Percentiles rank a stretch among this genome's conserved stretches.
phyloP scores from a whole-genome alignment of 2,113 vertebrate species.

The Campylomormyrus numenius region DNA sequence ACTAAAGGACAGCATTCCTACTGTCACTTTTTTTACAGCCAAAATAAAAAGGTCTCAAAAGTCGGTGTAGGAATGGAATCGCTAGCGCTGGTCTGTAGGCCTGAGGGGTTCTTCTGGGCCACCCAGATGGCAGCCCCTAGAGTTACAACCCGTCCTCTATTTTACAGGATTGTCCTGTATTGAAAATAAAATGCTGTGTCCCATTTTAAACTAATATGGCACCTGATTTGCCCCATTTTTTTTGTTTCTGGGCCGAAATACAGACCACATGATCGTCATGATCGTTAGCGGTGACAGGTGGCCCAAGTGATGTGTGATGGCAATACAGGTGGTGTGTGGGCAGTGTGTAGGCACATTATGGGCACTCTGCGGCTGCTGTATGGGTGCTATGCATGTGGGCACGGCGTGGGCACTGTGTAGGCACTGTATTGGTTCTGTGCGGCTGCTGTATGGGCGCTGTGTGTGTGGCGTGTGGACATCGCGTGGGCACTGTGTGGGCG shows the following conservation, averaged over 20 bases:
- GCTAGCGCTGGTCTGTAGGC: neutral
- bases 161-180: neutral
- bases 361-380: neutral
- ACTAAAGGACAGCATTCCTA: conserved; percentile 49
- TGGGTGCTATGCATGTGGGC: neutral
- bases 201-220: neutral
- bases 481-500: no score
- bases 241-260: neutral
- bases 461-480: no score
- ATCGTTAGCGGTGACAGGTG: neutral
- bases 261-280: neutral
- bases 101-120: neutral
- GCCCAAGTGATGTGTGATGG: neutral
- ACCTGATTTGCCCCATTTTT: neutral
- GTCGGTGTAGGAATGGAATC: no score
- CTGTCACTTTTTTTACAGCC: conserved; percentile 47
- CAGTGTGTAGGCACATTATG: neutral
- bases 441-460: no score
- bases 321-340: neutral
- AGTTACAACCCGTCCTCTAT: neutral
- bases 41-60: conserved; percentile 35
- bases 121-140: neutral
- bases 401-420: no score
- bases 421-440: no score
- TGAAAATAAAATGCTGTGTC: neutral